phyloP scores from a whole-genome alignment of 2,888 invertebrate genomes.

The Nysson spinosus region DNA sequence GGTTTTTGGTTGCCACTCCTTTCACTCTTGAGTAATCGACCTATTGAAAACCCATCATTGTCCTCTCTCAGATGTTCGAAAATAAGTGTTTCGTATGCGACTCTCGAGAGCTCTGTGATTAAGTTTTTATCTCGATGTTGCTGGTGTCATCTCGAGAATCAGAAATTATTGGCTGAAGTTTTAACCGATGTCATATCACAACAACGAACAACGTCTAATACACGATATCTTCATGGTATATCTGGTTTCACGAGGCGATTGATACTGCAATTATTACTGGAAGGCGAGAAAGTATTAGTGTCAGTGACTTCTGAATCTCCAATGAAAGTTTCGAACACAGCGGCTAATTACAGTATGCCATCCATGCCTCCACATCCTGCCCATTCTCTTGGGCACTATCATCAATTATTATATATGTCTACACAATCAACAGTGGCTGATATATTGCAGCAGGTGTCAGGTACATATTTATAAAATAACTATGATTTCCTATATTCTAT shows the following conservation, averaged over 20 bases:
- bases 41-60: constrained; percentile 75
- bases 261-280: constrained; percentile 90
- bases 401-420: constrained; percentile 86
- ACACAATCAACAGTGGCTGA: constrained; percentile 87
- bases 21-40: constrained; percentile 84
- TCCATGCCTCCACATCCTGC: constrained; percentile 81
- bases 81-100: constrained; percentile 70
- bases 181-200: constrained; percentile 87
- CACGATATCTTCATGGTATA: constrained; percentile 81
- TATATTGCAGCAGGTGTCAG: constrained; percentile 82
- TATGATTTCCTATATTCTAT: background rate
- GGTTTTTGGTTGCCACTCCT: constrained; percentile 92
- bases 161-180: constrained; percentile 88
- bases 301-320: constrained; percentile 80
- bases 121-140: constrained; percentile 90
- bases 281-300: constrained; percentile 90
- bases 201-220: constrained; percentile 78
- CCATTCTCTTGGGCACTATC: constrained; percentile 85
- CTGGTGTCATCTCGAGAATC: constrained; percentile 90
- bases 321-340: constrained; percentile 68
- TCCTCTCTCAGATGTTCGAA: constrained; percentile 69
- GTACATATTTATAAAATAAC: constrained; percentile 45
- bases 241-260: constrained; percentile 93
- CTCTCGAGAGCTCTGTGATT: constrained; percentile 87
- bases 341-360: constrained; percentile 64